phyloP scores from a whole-genome alignment of 1,140 invertebrate genomes.

The Agrilus planipennis region DNA sequence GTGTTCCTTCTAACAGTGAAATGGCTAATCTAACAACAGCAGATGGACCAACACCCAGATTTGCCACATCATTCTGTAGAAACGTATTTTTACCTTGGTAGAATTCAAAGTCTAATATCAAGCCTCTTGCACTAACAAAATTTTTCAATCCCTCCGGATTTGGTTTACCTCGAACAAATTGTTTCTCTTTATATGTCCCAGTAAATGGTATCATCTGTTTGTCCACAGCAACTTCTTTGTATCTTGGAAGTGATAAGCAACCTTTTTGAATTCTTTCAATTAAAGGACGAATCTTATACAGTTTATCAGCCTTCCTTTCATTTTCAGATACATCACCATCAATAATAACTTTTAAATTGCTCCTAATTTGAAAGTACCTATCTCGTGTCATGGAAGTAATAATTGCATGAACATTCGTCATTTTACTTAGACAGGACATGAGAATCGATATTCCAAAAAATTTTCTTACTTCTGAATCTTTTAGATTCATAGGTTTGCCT shows the following conservation, averaged over 20 bases:
- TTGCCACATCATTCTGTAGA: not conserved
- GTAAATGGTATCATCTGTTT: slow-evolving; percentile 11
- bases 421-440: no score
- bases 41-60: slow-evolving; percentile 3
- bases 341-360: not conserved
- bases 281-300: not conserved
- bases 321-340: not conserved
- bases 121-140: slow-evolving; percentile 21
- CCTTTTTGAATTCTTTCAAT: slow-evolving; percentile 3
- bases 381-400: no score
- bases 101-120: slow-evolving; percentile 25
- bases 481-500: no score
- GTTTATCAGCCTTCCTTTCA: not conserved
- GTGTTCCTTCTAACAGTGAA: not conserved
- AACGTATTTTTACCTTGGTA: slow-evolving; percentile 14
- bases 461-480: no score
- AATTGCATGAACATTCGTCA: no score
- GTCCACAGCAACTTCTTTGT: slow-evolving; percentile 5
- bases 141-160: slow-evolving; percentile 19
- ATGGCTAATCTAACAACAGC: slow-evolving; percentile 1
- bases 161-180: slow-evolving; percentile 11
- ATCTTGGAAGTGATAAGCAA: slow-evolving; percentile 9
- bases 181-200: slow-evolving; percentile 1
- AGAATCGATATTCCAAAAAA: no score
- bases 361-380: no score